Percentiles rank a stretch among this genome's conserved stretches.
Evolutionary conservation across 2,113 vertebrate species (phyloP).

Genomic region (Picathartes gymnocephalus): DNA sequence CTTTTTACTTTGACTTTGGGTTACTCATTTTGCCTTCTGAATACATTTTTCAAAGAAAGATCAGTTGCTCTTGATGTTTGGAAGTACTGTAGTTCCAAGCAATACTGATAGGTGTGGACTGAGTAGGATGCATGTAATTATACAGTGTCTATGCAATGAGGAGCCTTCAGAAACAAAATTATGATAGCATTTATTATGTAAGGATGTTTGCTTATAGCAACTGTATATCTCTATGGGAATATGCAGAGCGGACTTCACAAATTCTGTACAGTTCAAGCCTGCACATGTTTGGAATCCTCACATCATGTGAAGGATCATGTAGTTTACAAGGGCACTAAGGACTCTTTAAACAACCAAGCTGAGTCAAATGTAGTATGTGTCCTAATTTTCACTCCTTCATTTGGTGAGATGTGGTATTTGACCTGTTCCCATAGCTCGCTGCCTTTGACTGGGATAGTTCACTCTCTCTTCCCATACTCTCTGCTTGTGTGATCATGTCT

Average conservation of each 20-base stretch:
- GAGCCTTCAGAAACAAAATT: not conserved
- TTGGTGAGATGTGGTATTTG: not conserved
- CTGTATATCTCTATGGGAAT: not conserved
- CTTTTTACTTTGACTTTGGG: not conserved
- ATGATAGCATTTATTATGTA: not conserved
- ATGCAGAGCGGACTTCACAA: not conserved
- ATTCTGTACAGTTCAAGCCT: not conserved
- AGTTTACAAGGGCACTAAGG: not conserved
- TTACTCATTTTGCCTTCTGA: not conserved
- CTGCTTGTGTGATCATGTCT: not conserved
- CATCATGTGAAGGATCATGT: not conserved
- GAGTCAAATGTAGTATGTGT: not conserved
- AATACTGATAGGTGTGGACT: not conserved
- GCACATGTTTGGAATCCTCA: not conserved
- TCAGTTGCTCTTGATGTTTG: not conserved
- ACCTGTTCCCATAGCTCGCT: not conserved
- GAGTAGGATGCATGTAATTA: not conserved
- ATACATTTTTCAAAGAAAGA: not conserved
- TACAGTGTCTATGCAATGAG: not conserved
- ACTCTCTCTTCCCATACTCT: not conserved
- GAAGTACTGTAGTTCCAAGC: not conserved
- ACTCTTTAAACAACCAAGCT: not conserved
- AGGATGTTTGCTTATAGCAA: not conserved
- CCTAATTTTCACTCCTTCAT: not conserved
- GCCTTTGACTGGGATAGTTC: not conserved